Conservation (phyloP, 92 coral and sea anemone species). For the Paragorgia papillata region DNA sequence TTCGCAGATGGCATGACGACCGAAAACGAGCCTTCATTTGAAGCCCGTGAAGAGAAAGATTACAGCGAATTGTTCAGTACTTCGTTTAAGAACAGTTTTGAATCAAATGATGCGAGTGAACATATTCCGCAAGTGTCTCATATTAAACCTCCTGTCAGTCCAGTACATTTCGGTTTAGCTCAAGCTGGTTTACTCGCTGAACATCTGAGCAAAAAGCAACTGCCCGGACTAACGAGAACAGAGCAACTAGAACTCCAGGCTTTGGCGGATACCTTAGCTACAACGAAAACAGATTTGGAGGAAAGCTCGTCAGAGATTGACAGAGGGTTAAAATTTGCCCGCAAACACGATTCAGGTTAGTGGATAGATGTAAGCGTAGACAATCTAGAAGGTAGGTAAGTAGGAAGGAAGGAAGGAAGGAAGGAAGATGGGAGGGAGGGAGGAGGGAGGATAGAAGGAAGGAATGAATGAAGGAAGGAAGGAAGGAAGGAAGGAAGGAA, state of each 20-base stretch:
- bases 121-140: neutral
- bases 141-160: constrained; percentile 16
- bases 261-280: constrained; percentile 96
- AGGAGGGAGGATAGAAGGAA: neutral
- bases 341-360: constrained; percentile 66
- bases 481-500: neutral
- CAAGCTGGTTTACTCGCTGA: constrained; percentile 79
- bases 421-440: too few species aligned
- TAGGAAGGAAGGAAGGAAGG: too few species aligned
- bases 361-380: neutral
- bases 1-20: neutral
- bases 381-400: too few species aligned
- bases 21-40: neutral
- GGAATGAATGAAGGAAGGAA: neutral
- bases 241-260: constrained; percentile 95
- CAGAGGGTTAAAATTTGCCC: constrained; percentile 95
- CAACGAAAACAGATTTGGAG: constrained; percentile 90
- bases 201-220: constrained; percentile 85
- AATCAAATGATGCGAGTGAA: constrained; percentile 1
- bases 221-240: constrained; percentile 91
- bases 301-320: constrained; percentile 92
- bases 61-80: constrained; percentile 80
- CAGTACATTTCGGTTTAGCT: constrained; percentile 85
- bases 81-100: constrained; percentile 36
- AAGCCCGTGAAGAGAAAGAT: constrained; percentile 66